Conservation (phyloP, 1,140 invertebrate species). For the Drosophila auraria region DNA sequence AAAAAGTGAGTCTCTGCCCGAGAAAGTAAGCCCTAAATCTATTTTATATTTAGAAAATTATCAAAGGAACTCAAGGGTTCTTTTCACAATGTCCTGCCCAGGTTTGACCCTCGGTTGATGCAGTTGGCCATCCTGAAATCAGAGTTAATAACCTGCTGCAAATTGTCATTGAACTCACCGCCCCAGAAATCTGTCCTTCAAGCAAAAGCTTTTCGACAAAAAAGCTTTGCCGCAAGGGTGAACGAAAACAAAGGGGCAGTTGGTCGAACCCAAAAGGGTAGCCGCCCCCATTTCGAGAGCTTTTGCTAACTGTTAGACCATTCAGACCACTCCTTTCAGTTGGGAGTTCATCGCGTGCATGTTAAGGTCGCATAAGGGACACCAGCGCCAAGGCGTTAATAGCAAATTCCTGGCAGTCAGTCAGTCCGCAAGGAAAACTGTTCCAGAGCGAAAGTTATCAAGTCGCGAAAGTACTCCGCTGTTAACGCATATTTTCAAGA, state of each 20-base stretch:
- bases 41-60: neutral
- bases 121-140: conserved; percentile 3
- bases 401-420: conserved; percentile 3
- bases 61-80: neutral
- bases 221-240: conserved; percentile 22
- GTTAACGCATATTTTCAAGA: conserved; percentile 17
- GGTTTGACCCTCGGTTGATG: too few species aligned
- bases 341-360: conserved; percentile 70
- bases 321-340: conserved; percentile 72
- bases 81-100: too few species aligned
- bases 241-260: conserved; percentile 12
- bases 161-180: conserved; percentile 27
- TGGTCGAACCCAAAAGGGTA: neutral
- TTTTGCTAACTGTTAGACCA: conserved; percentile 55
- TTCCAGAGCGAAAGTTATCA: conserved; percentile 34
- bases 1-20: neutral
- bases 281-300: conserved; percentile 24
- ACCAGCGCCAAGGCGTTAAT: conserved; percentile 56
- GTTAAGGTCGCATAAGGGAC: conserved; percentile 68
- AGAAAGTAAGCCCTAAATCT: neutral
- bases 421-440: conserved; percentile 27
- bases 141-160: conserved; percentile 33
- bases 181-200: conserved; percentile 11
- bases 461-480: neutral
- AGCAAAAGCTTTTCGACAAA: neutral